Evolutionary conservation across 2,797 vertebrate genomes (phyloP).

Genomic region (Cygnus olor): DNA sequence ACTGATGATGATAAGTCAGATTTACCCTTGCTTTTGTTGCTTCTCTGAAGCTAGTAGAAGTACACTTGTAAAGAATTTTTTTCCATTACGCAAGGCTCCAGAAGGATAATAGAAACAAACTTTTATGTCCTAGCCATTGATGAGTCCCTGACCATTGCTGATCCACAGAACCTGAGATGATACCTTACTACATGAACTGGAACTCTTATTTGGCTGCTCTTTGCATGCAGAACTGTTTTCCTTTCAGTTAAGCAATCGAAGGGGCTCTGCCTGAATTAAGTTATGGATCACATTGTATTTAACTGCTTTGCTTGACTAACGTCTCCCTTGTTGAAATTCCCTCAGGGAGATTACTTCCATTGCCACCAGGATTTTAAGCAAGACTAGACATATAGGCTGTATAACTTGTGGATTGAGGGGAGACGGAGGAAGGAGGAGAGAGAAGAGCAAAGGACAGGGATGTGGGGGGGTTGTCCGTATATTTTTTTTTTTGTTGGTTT

Average conservation of each 20-base stretch:
- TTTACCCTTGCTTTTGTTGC: neutral
- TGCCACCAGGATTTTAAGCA: neutral
- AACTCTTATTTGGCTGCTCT: neutral
- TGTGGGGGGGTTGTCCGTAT: too few relatives aligned
- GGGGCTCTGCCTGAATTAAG: neutral
- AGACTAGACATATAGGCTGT: neutral
- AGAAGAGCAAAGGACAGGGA: too few relatives aligned
- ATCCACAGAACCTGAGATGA: neutral
- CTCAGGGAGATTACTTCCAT: neutral
- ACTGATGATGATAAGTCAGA: neutral
- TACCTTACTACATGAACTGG: accelerated
- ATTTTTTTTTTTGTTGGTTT: neutral
- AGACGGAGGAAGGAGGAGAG: too few relatives aligned
- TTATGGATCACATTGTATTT: neutral
- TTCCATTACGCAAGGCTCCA: neutral
- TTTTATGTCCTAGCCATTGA: neutral
- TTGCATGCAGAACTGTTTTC: neutral
- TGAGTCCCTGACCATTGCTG: neutral
- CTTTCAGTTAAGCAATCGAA: neutral
- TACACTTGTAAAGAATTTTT: neutral
- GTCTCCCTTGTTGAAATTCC: too few relatives aligned
- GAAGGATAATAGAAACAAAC: neutral
- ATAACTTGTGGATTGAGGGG: accelerated
- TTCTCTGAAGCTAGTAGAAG: neutral
- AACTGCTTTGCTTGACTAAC: neutral